Base-by-base conservation (phyloP, 2,797 vertebrate genomes). In the Macropus fuliginosus region DNA sequence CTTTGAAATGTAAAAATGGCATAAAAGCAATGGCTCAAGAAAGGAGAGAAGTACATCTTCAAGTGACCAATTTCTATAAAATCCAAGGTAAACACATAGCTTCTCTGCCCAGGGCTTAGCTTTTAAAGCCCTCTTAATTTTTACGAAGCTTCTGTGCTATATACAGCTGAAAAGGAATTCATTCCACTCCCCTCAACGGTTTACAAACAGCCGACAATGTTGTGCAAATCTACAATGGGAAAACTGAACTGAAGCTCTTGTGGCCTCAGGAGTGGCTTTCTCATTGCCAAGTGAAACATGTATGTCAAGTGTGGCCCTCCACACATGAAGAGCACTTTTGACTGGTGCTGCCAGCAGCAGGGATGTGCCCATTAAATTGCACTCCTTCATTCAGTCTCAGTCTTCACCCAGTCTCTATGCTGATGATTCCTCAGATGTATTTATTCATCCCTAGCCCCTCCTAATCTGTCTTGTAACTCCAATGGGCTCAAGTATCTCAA, bases 181-280 rank as follows among this genome's bases (percentile, higher is more conserved):
- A 3, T 54, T 93, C 90, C 24, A 93, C 1, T 56, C 55, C 90
- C 92, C 29, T 62, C 28, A 93, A 2, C 91, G 55, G 52, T 96
- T 96, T 96, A 93, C 90, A 40, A 95, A 92, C 0, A 94, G 91
- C 92, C 55, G 90, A 93, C 54, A 92, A 95, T 94, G 55, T 90
- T 56, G 0, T 3, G 90, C 29, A n/a, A 12, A 94, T 90, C 57
- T 92, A 56, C 66, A 95, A 96, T 93, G 96, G 95, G 56, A 92
- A 50, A 94, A 92, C 54, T 96, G 50, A 95, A 57, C 10, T 94
- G 50, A 91, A 96, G 90, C 3, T 91, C 74, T 50, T 50, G 8
- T 46, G 40, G 74, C 21, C 40, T 50, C 40, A 87, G 74, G 40
- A 87, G 21, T 87, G 40, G 74, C 24, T 14, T 50, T 56, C 34